A percentile compares a stretch with the other conserved stretches of the same genome.
Conservation (phyloP, 92 coral and sea anemone species). For the Bergia sp. region DNA sequence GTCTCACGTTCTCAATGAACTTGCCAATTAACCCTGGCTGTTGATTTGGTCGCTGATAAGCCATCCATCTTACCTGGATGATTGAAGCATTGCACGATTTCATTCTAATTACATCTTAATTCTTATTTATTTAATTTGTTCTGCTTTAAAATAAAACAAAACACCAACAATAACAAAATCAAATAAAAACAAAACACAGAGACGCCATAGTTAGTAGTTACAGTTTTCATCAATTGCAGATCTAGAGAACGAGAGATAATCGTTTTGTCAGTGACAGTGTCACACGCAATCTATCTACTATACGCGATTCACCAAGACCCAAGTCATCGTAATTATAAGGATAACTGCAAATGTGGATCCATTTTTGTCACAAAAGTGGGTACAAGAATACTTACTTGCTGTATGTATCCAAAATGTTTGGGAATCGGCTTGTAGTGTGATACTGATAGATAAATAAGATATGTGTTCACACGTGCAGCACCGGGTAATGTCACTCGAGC, state of each 20-base stretch:
- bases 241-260: too few relatives aligned
- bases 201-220: too few relatives aligned
- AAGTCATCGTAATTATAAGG: background rate
- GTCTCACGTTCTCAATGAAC: constrained; percentile 90
- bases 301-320: background rate
- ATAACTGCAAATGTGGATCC: background rate
- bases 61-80: constrained; percentile 76
- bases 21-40: constrained; percentile 91
- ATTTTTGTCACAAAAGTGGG: background rate
- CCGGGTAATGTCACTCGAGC: constrained; percentile 58
- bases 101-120: background rate
- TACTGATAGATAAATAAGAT: too few relatives aligned
- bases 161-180: too few relatives aligned
- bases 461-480: constrained; percentile 68
- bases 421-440: constrained; percentile 2
- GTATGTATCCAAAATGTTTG: constrained; percentile 22
- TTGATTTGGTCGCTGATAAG: constrained; percentile 79
- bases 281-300: too few relatives aligned
- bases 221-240: too few relatives aligned
- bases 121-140: background rate
- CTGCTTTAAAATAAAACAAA: too few relatives aligned
- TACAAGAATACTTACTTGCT: constrained; percentile 14
- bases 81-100: background rate
- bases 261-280: too few relatives aligned
- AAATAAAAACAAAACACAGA: too few relatives aligned